phyloP scores from a whole-genome alignment of 1,140 invertebrate genomes.

The Melipona quadrifasciata region DNA sequence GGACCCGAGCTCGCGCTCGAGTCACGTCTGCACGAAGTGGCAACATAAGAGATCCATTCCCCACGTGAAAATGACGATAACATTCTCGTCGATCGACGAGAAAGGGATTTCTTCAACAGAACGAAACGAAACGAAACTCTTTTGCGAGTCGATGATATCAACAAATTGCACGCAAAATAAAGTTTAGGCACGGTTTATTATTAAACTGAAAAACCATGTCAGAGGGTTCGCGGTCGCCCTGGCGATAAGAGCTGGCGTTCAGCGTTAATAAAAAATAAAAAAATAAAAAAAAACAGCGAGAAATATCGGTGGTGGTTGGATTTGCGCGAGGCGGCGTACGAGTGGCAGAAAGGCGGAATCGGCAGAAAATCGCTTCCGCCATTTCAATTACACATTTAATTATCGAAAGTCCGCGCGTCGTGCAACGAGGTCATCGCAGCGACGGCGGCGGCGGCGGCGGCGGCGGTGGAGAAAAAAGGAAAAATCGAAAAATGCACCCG shows the following conservation, averaged over 20 bases:
- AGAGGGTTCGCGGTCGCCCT: no score
- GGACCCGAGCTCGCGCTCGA: conserved; percentile 6
- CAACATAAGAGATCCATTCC: not conserved
- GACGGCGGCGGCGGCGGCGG: not conserved
- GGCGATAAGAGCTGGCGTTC: not conserved
- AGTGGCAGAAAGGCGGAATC: no score
- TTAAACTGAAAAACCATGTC: no score
- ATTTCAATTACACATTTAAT: conserved; percentile 39
- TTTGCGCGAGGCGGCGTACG: no score
- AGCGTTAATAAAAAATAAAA: no score
- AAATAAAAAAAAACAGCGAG: no score
- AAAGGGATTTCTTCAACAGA: no score
- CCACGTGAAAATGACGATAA: not conserved
- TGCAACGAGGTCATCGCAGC: not conserved
- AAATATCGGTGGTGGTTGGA: not conserved
- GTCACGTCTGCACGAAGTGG: not conserved
- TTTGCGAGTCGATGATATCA: no score
- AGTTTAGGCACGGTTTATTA: no score
- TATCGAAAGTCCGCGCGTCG: conserved; percentile 28
- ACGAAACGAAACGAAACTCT: no score
- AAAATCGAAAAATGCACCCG: conserved; percentile 2
- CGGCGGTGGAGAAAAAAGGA: not conserved
- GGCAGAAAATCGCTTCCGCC: not conserved
- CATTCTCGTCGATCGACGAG: not conserved
- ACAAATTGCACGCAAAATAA: no score